phyloP scores from a whole-genome alignment of 2,797 vertebrate species.

The Lacerta bilineata region DNA sequence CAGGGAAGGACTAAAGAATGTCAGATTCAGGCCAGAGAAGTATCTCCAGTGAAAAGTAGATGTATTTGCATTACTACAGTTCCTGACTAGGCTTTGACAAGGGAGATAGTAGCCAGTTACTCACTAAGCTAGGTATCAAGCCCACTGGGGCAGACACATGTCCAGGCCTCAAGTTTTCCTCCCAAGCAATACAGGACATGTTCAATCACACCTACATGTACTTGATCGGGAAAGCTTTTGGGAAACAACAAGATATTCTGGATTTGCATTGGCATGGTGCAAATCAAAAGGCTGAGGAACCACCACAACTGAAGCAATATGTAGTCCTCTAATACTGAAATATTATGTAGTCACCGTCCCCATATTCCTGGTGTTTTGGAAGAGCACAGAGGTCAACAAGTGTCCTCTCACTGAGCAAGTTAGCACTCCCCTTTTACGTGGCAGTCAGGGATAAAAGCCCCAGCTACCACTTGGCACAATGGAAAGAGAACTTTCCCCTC shows the following conservation, averaged over 20 bases:
- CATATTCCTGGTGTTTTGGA: neutral
- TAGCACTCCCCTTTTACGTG: neutral
- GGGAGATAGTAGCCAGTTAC: neutral
- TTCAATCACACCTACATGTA: neutral
- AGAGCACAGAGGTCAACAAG: neutral
- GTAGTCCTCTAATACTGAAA: neutral
- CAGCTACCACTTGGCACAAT: neutral
- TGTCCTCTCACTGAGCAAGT: neutral
- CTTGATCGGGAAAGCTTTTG: neutral
- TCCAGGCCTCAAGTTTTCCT: neutral
- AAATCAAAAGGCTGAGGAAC: neutral
- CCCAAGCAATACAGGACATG: neutral
- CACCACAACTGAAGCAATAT: neutral
- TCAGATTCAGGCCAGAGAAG: neutral
- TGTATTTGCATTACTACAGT: neutral
- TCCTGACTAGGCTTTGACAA: neutral
- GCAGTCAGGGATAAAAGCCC: neutral
- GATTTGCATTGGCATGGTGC: neutral
- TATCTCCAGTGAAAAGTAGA: neutral
- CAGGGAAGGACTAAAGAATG: slow-evolving; percentile 28
- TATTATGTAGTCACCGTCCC: neutral
- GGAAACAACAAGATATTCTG: neutral
- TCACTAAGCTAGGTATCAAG: neutral
- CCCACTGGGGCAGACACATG: neutral
- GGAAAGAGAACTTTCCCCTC: neutral